phyloP scores from a whole-genome alignment of 1,140 invertebrate species.

The Bradynema listronoti region DNA sequence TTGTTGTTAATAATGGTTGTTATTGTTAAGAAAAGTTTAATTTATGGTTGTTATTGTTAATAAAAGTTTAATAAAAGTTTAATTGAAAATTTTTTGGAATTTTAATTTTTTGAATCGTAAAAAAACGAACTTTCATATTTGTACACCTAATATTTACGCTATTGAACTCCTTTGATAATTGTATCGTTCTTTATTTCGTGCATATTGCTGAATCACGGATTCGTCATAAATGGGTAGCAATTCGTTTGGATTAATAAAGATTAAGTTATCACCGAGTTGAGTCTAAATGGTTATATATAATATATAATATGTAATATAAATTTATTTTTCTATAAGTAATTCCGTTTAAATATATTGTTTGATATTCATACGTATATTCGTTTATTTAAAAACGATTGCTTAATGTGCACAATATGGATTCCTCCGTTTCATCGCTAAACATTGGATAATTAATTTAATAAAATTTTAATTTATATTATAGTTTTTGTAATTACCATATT shows the following conservation, averaged over 20 bases:
- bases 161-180: neutral
- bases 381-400: constrained; percentile 2
- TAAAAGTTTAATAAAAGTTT: too few species aligned
- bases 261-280: constrained; percentile 6
- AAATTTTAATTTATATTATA: neutral
- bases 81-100: too few species aligned
- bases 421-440: neutral
- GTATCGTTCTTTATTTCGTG: constrained; percentile 1
- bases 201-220: constrained; percentile 4
- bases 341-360: neutral
- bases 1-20: too few species aligned
- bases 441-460: neutral
- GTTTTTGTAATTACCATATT: neutral
- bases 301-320: neutral
- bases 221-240: constrained; percentile 12
- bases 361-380: neutral
- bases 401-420: neutral
- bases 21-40: too few species aligned
- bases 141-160: constrained; percentile 2
- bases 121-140: too few species aligned
- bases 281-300: constrained; percentile 15
- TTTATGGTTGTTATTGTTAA: too few species aligned
- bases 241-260: constrained; percentile 17
- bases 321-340: neutral
- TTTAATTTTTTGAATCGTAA: neutral